These are phyloP conservation scores for Peromyscus eremicus DNA, from an alignment of 2,797 vertebrate genomes.

Conservation along the genomic window DNA sequence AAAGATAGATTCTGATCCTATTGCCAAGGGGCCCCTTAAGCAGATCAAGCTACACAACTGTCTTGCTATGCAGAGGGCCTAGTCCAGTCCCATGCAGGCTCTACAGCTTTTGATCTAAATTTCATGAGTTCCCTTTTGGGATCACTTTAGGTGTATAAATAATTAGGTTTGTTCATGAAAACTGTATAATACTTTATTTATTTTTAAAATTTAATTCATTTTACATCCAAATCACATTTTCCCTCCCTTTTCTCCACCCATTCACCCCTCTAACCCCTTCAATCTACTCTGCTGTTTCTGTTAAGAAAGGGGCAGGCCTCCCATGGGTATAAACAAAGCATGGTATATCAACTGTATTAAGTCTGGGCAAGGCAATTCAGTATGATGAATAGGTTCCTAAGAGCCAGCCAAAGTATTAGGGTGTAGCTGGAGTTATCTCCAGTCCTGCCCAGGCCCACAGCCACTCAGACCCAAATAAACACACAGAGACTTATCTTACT, in stretches of 20 bases:
- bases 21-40: too few relatives aligned
- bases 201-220: not conserved
- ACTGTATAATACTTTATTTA: not conserved
- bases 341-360: not conserved
- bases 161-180: slow-evolving; percentile 8
- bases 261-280: too few relatives aligned
- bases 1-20: too few relatives aligned
- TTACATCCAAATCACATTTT: not conserved
- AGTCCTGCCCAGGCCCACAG: too few relatives aligned
- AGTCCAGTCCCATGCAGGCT: too few relatives aligned
- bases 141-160: not conserved
- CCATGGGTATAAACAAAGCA: not conserved
- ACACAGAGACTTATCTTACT: too few relatives aligned
- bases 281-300: not conserved
- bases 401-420: not conserved
- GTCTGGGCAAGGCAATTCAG: not conserved
- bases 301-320: not conserved
- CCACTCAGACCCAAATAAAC: too few relatives aligned
- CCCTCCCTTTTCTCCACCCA: not conserved
- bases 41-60: too few relatives aligned
- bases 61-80: too few relatives aligned
- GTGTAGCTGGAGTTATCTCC: too few relatives aligned
- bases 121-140: too few relatives aligned
- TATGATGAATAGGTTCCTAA: not conserved
- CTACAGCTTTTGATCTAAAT: too few relatives aligned